Percentiles rank a stretch among this genome's conserved stretches.
phyloP scores from a whole-genome alignment of 2,888 invertebrate genomes.

The Craniophora ligustri region DNA sequence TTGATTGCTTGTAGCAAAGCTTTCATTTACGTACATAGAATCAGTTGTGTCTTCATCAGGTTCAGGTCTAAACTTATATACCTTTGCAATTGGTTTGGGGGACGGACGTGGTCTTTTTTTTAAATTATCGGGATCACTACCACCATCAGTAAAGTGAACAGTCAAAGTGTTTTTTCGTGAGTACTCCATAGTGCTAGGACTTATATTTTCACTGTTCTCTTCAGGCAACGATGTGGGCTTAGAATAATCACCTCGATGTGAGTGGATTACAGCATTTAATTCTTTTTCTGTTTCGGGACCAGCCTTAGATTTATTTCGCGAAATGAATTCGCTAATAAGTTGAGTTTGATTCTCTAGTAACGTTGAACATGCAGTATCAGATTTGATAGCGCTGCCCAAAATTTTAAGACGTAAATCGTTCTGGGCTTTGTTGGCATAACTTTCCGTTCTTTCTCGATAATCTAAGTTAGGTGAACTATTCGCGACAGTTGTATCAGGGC shows the following conservation, averaged over 20 bases:
- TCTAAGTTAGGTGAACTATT: slow-evolving; percentile 35
- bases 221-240: neutral
- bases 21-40: slow-evolving; percentile 36
- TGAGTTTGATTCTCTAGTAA: slow-evolving; percentile 31
- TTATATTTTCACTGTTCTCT: slow-evolving; percentile 21
- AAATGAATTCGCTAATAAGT: slow-evolving; percentile 42
- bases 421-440: slow-evolving; percentile 39
- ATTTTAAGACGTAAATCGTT: slow-evolving; percentile 38
- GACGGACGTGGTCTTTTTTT: slow-evolving; percentile 61
- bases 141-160: neutral
- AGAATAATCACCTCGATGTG: slow-evolving; percentile 9
- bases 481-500: slow-evolving; percentile 11
- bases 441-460: slow-evolving; percentile 48
- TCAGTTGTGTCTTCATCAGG: slow-evolving; percentile 24
- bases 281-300: slow-evolving; percentile 35
- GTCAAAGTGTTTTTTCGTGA: slow-evolving; percentile 1
- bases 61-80: slow-evolving; percentile 5
- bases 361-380: slow-evolving; percentile 17
- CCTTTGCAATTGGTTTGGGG: slow-evolving; percentile 53
- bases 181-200: slow-evolving; percentile 33
- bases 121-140: slow-evolving; percentile 14
- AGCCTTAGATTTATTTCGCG: slow-evolving; percentile 28
- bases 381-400: slow-evolving; percentile 29
- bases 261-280: neutral
- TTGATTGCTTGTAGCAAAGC: slow-evolving; percentile 5